These are phyloP conservation scores for Sparidentex hasta DNA, from an alignment of 2,797 vertebrate genomes.

Conservation along the genomic window DNA sequence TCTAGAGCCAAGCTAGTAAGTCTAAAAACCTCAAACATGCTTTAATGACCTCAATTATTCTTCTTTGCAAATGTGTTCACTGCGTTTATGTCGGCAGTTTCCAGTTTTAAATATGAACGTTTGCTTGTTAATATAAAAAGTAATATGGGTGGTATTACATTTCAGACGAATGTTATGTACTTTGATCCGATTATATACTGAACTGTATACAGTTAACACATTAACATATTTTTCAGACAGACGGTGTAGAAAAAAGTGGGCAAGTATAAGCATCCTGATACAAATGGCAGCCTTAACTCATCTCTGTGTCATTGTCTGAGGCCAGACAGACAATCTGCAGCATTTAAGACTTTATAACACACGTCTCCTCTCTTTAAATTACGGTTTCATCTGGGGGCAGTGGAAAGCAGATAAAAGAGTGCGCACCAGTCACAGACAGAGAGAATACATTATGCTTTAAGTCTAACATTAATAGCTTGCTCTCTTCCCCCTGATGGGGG, in stretches of 20 bases:
- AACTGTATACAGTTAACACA: background rate
- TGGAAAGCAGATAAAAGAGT: slow-evolving; percentile 40
- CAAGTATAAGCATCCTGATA: background rate
- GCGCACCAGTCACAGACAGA: slow-evolving; percentile 47
- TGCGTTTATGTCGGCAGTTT: background rate
- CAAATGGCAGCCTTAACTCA: slow-evolving; percentile 2
- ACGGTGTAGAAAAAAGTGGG: background rate
- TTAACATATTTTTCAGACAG: background rate
- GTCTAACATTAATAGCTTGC: slow-evolving; percentile 51
- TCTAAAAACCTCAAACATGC: too few species aligned
- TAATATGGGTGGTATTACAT: background rate
- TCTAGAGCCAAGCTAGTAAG: too few species aligned
- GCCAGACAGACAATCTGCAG: slow-evolving; percentile 25
- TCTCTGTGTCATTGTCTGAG: slow-evolving; percentile 25
- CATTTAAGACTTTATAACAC: slow-evolving; percentile 45
- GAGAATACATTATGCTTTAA: slow-evolving; percentile 62
- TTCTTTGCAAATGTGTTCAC: too few species aligned
- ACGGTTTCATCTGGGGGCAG: slow-evolving; percentile 42
- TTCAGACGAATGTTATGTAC: background rate
- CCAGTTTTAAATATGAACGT: too few species aligned
- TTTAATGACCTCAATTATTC: too few species aligned
- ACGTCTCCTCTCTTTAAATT: slow-evolving; percentile 35
- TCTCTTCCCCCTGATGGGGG: slow-evolving; percentile 39
- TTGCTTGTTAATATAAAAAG: too few species aligned
- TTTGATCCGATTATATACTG: background rate